Conservation (phyloP, 2,113 vertebrate species). For the Physeter macrocephalus region DNA sequence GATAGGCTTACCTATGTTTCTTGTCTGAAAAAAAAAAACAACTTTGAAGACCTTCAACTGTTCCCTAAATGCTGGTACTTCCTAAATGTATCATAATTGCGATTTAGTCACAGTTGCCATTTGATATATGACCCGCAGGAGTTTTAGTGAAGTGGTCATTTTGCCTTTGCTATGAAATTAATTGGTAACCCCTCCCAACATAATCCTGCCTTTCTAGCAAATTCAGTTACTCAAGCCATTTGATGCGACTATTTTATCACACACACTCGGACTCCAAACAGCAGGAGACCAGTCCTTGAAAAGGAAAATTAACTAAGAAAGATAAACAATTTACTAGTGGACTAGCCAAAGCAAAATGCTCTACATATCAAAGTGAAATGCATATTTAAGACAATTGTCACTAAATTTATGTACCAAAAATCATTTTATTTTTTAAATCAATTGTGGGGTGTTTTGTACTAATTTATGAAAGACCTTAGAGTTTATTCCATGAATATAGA, state of each 20-base stretch:
- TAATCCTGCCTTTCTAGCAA: neutral
- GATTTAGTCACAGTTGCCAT: neutral
- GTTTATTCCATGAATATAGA: neutral
- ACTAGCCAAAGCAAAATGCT: neutral
- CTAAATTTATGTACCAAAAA: neutral
- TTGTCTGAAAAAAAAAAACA: neutral
- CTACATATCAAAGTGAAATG: neutral
- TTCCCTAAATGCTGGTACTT: neutral
- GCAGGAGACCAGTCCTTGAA: fast-evolving
- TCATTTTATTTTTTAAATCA: neutral
- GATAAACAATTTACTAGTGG: neutral
- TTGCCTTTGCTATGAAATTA: neutral
- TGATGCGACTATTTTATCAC: neutral
- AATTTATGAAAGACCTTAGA: neutral
- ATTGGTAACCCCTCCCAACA: neutral
- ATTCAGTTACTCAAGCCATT: neutral
- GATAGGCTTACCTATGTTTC: neutral
- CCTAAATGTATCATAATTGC: neutral
- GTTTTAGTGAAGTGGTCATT: neutral
- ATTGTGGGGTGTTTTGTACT: neutral
- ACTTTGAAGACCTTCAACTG: neutral
- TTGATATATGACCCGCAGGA: neutral
- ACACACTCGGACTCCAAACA: neutral
- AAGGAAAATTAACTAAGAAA: neutral
- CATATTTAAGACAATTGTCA: neutral